Base-by-base conservation (phyloP, 2,888 invertebrate genomes). In the Luperina nickerlii region DNA sequence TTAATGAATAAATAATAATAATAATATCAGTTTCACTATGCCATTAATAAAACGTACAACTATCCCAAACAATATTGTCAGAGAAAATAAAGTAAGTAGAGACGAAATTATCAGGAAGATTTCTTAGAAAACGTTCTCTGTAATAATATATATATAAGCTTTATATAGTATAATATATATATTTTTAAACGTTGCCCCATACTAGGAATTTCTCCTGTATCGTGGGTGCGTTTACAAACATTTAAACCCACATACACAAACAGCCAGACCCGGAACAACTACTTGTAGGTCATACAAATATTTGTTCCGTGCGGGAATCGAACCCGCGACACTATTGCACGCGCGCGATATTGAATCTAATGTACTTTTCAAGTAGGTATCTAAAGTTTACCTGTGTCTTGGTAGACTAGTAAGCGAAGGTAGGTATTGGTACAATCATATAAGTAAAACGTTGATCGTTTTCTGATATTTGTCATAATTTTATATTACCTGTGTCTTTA, bases 291-390 rank as follows among this genome's bases (percentile, higher is more conserved):
- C n/a, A n/a, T n/a, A n/a, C n/a, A n/a, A n/a, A n/a, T n/a, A n/a
- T n/a, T n/a, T n/a, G n/a, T n/a, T n/a, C n/a, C n/a, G n/a, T n/a
- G n/a, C n/a, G n/a, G n/a, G n/a, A n/a, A n/a, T n/a, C n/a, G n/a
- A n/a, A n/a, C n/a, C n/a, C n/a, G n/a, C n/a, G n/a, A n/a, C n/a
- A n/a, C n/a, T n/a, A n/a, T n/a, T n/a, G n/a, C n/a, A n/a, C n/a
- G n/a, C n/a, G n/a, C n/a, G n/a, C n/a, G n/a, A n/a, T n/a, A 85
- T 75, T 81, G 74, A 80, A 81, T 63, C 65, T 85, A 79, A 65
- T 57, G 27, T 63, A 67, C 62, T 67, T 63, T 70, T 71, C 6
- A 32, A 62, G 27, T n/a, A 70, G 38, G 48, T 48, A 45, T 3
- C 4, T 57, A 57, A 57, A 57, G 24, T 9, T 24, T 57, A 11